Evolutionary conservation across 2,888 invertebrate genomes (phyloP), one percentile per base, ranked within the genome.

Genomic region (Drosophila demipolita): DNA sequence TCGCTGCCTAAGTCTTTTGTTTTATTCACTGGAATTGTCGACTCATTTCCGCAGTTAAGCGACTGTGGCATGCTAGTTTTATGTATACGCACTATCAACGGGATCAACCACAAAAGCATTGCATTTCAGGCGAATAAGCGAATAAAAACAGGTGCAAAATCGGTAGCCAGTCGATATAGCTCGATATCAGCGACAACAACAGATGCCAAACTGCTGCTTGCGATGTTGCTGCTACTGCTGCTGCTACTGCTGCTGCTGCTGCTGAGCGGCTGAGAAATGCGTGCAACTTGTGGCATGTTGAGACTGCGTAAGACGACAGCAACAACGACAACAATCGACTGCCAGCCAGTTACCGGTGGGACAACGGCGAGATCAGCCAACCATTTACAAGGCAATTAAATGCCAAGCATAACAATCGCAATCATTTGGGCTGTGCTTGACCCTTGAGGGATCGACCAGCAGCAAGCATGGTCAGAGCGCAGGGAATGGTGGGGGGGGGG

Each of bases 321-420:
- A 66, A 65, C 67, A 62, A 60, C 66, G 66, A 73, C 71, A 74
- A 83, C 73, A 80, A 80, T 83, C 78, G 83, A 80, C 80, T 73
- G 79, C 73, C 87, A 62, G n/a, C 20, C n/a, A 3, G 88, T 80
- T 82, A 80, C 86, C 68, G 86, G 74, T 76, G 78, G 60, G 49
- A 78, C 79, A 73, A 45, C 54, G 26, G 57, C 50, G 57, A 48
- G 58, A 55, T 26, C 54, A 77, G 68, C 73, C 75, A 58, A 83
- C 83, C 83, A 83, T 82, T 90, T 87, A 88, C 87, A 88, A 90
- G 89, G 89, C 87, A 88, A 90, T 90, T 90, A 88, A 90, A 88
- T 88, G 77, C 87, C 89, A 87, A 77, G 87, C 89, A 89, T 89
- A 86, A 86, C 89, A 86, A 86, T 89, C 89, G 87, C 80, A 83